These are phyloP conservation scores for Agriotes lineatus DNA, from an alignment of 2,888 invertebrate species.

Conservation along the genomic window DNA sequence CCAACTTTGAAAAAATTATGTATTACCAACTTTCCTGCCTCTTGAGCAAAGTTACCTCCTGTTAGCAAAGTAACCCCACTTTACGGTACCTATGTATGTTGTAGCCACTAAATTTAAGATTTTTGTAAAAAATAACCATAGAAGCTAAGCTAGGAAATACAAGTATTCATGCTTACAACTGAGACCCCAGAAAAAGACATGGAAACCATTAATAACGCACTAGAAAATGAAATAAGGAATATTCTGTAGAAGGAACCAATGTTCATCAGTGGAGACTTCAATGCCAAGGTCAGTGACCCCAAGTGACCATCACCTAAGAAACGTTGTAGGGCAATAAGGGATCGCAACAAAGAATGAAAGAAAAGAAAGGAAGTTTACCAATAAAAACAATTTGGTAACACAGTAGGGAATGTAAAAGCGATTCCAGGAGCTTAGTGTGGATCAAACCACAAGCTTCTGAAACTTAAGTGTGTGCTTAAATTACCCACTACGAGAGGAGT, in stretches of 20 bases:
- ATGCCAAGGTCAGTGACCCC: not conserved
- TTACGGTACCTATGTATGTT: no score
- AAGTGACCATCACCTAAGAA: not conserved
- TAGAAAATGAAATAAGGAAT: not conserved
- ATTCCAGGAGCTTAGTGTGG: not conserved
- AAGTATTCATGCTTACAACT: no score
- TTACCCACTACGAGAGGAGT: not conserved
- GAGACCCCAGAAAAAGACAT: no score
- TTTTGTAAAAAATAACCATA: no score
- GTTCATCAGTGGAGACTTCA: not conserved
- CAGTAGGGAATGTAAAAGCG: not conserved
- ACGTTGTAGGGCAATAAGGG: not conserved
- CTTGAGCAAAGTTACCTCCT: no score
- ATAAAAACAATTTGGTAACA: not conserved
- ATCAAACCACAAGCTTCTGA: not conserved
- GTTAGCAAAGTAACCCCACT: no score
- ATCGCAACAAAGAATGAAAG: not conserved
- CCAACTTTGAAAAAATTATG: no score
- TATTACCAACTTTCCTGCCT: no score
- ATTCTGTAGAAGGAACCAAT: not conserved
- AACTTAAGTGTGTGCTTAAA: not conserved
- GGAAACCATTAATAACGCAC: no score
- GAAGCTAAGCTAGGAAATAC: no score
- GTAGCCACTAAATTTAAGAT: no score
- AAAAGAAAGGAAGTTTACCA: not conserved